Conservation (phyloP, 2,888 invertebrate genomes). For the Thymelicus acteon region DNA sequence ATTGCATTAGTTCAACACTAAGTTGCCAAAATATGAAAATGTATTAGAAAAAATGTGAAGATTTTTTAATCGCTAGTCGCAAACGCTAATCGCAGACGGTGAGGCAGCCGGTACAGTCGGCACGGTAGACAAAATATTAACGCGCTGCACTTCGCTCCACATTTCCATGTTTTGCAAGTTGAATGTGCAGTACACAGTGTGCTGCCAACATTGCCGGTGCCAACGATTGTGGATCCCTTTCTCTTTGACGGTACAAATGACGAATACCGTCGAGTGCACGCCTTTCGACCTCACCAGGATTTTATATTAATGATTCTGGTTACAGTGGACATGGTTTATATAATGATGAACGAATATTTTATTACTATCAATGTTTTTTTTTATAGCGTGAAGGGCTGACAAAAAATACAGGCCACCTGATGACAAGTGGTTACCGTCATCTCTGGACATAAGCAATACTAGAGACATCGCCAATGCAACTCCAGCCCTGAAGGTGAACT, state of each 20-base stretch:
- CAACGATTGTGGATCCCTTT: background rate
- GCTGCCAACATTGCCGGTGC: background rate
- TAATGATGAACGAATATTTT: no score
- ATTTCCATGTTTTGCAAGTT: constrained; percentile 12
- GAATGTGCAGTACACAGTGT: background rate
- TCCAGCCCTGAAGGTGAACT: no score
- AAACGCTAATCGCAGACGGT: background rate
- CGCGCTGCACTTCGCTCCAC: constrained; percentile 5
- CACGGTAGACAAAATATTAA: background rate
- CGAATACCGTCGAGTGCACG: background rate
- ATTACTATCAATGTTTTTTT: no score
- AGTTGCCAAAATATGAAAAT: no score
- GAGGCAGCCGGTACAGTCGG: background rate
- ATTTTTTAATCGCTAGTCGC: no score
- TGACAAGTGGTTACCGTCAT: no score
- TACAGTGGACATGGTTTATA: background rate
- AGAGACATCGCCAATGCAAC: no score
- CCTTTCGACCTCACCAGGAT: background rate
- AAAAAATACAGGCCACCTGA: no score
- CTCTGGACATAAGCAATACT: no score
- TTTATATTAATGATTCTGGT: background rate
- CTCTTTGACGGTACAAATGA: background rate
- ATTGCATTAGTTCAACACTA: no score
- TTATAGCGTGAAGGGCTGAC: no score
- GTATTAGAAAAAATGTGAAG: no score